These are phyloP conservation scores for Orchesella cincta DNA, from an alignment of 1,140 invertebrate species.

Conservation along the genomic window DNA sequence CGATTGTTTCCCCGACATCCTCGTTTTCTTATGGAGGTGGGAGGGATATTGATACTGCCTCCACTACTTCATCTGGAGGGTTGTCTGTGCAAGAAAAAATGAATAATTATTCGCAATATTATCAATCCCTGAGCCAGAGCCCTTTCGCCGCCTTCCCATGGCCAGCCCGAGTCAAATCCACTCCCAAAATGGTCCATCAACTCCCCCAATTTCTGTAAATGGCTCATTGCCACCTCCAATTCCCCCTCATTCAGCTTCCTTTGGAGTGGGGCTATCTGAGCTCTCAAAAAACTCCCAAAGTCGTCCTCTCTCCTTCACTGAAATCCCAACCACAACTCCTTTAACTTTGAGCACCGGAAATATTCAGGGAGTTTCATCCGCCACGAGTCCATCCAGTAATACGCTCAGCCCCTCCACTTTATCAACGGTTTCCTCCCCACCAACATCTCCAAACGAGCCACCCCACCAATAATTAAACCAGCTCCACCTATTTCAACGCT, in stretches of 20 bases:
- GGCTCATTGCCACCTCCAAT: too few relatives aligned
- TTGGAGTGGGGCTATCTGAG: conserved; percentile 16
- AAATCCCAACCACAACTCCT: too few relatives aligned
- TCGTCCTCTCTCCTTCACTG: not conserved
- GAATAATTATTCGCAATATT: conserved; percentile 47
- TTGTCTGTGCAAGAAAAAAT: conserved; percentile 45
- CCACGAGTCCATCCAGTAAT: not conserved
- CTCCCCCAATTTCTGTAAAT: too few relatives aligned
- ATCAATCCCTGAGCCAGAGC: conserved; percentile 34
- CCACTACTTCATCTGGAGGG: too few relatives aligned
- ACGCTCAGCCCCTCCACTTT: not conserved
- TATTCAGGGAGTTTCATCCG: not conserved
- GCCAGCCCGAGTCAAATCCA: conserved; percentile 32
- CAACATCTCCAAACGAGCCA: not conserved
- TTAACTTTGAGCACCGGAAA: too few relatives aligned
- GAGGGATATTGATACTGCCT: too few relatives aligned
- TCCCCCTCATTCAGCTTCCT: not conserved
- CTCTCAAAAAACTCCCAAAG: not conserved
- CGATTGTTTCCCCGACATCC: too few relatives aligned
- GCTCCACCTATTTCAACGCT: not conserved
- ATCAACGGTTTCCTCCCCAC: not conserved
- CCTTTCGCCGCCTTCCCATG: conserved; percentile 34
- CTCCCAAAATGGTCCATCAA: too few relatives aligned
- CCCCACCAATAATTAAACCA: not conserved
- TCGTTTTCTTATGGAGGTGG: too few relatives aligned